Evolutionary conservation across 2,113 vertebrate genomes (phyloP).

Genomic region (Grammomys dolichurus): DNA sequence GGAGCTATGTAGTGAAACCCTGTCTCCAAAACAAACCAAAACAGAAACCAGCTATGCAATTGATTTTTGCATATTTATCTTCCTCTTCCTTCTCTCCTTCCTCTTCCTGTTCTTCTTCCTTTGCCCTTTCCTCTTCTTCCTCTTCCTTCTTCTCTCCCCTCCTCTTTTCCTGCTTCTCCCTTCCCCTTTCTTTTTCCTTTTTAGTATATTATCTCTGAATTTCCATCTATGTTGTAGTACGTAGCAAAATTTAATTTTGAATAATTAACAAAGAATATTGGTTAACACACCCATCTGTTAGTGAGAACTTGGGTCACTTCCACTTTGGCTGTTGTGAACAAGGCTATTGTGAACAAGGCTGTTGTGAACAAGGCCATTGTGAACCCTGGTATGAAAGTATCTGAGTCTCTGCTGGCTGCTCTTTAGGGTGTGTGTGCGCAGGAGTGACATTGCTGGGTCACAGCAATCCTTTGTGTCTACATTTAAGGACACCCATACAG

Average conservation of each 20-base stretch:
- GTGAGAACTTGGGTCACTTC: neutral
- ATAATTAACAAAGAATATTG: neutral
- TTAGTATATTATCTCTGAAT: neutral
- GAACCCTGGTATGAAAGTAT: neutral
- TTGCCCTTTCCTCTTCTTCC: neutral
- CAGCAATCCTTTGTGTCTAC: neutral
- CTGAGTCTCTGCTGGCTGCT: neutral
- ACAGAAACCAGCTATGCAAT: neutral
- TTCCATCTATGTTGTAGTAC: neutral
- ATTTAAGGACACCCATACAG: neutral
- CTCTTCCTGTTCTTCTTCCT: too few relatives aligned
- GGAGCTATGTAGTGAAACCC: neutral
- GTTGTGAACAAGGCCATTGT: too few relatives aligned
- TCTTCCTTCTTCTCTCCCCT: too few relatives aligned
- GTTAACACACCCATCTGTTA: neutral
- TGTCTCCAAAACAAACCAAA: neutral
- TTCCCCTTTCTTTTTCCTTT: too few relatives aligned
- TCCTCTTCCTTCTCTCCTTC: neutral
- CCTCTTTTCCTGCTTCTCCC: too few relatives aligned
- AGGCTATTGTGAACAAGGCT: neutral
- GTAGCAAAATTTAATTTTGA: neutral
- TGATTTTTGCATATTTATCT: neutral
- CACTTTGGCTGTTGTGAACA: neutral
- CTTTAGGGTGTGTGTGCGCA: neutral
- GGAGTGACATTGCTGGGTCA: neutral